Conservation (phyloP, 2,888 invertebrate genomes). For the Rugalucina vietnamica region DNA sequence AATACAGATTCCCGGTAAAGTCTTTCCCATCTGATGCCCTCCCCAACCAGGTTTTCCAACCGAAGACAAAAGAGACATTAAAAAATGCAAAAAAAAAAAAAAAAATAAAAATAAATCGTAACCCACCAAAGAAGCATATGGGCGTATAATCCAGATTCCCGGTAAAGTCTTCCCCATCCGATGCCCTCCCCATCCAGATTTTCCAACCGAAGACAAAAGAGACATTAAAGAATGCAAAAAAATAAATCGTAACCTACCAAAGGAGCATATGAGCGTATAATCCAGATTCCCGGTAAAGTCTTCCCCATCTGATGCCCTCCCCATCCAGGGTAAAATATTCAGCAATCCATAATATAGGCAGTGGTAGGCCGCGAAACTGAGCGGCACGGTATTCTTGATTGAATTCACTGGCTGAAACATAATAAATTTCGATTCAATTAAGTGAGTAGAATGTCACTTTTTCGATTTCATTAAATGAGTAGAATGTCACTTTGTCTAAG, state of each 20-base stretch:
- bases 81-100: no score
- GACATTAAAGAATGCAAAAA: no score
- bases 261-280: slow-evolving; percentile 87
- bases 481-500: neutral
- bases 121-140: slow-evolving; percentile 86
- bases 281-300: slow-evolving; percentile 86
- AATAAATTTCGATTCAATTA: neutral
- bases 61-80: no score
- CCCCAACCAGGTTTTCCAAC: no score
- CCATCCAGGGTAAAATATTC: slow-evolving; percentile 88
- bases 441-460: neutral
- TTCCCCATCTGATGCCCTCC: slow-evolving; percentile 86
- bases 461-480: neutral
- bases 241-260: no score
- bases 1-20: no score
- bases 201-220: no score
- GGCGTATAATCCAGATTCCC: slow-evolving; percentile 86
- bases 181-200: slow-evolving; percentile 87
- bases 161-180: slow-evolving; percentile 86
- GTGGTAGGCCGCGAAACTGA: slow-evolving; percentile 86
- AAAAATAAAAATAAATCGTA: no score
- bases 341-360: slow-evolving; percentile 87
- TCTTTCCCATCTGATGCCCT: no score
- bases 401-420: slow-evolving; percentile 85
- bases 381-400: slow-evolving; percentile 86